Evolutionary conservation across 2,888 invertebrate species (phyloP).

Genomic region (Calliopum simillimum): DNA sequence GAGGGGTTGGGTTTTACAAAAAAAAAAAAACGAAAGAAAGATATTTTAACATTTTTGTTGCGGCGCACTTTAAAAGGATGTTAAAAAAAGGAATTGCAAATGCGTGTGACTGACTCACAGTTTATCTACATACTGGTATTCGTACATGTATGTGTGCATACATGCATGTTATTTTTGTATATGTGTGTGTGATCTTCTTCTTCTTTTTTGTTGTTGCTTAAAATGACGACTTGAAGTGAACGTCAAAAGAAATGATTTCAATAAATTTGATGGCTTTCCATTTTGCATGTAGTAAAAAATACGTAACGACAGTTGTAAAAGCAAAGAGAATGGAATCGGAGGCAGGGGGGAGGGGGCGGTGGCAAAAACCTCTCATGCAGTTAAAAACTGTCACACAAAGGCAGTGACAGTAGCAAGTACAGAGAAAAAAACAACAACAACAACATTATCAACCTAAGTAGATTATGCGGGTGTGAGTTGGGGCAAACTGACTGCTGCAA

Average conservation of each 20-base stretch:
- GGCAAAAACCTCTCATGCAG: neutral
- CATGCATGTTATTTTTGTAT: constrained; percentile 29
- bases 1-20: constrained; percentile 2
- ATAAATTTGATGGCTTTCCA: constrained; percentile 66
- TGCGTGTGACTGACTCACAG: constrained; percentile 2
- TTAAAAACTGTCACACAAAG: neutral
- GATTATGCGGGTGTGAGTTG: neutral
- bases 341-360: neutral
- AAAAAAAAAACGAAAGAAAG: constrained; percentile 2
- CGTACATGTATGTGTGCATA: constrained; percentile 3
- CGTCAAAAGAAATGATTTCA: constrained; percentile 60
- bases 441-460: neutral
- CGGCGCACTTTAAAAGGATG: constrained; percentile 21
- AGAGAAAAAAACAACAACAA: neutral
- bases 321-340: neutral
- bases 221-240: constrained; percentile 30
- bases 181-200: constrained; percentile 49
- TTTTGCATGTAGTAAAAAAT: constrained; percentile 59
- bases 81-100: constrained; percentile 17
- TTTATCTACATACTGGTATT: neutral
- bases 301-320: constrained; percentile 18
- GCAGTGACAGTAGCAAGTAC: neutral
- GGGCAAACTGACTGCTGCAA: constrained; percentile 14
- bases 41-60: constrained; percentile 6
- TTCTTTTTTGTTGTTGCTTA: neutral